Base-by-base conservation (phyloP, 2,888 invertebrate species). In the Rutpela maculata region DNA sequence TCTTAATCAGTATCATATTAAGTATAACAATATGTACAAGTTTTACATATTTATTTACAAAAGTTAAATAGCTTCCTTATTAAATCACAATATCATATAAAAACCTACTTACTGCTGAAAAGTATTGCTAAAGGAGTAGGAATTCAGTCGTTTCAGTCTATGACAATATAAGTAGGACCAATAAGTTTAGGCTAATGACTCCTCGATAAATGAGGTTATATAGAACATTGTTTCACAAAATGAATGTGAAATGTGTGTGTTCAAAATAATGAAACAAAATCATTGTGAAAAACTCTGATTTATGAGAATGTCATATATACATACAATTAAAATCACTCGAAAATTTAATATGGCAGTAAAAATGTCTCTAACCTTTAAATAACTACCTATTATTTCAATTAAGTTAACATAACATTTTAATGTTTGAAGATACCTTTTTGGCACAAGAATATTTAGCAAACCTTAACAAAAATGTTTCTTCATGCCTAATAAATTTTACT, bases 61-160 rank as follows among this genome's bases (percentile, higher is more conserved):
- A n/a, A 77, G 73, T 68, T 71, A 59, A 65, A 69, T 79, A 78
- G 68, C 19, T 76, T 79, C 62, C 72, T 78, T 59, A 78, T 80
- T 83, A 84, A 83, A 85, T 85, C 84, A 84, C 84, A 84, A 80
- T 81, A 55, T 75, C 73, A 77, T 80, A 66, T 78, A 81, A 74
- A 67, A 78, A 78, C 74, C 79, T 80, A 81, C 78, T 72, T 78
- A 83, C 77, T 76, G 74, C 70, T 82, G 74, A 79, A 80, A 78
- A 82, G 84, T 87, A 87, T 87, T 87, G 87, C 87, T 86, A 85
- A 84, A 83, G 84, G 83, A 84, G 83, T 84, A 87, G 85, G 85
- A 85, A 83, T 85, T 87, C 87, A 87, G 87, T 87, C 87, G 55
- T 79, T 80, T 82, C 79, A 80, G 80, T 81, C 80, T 81, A 81